Base-by-base conservation (phyloP, 2,797 vertebrate species). In the Acipenser transmontanus region DNA sequence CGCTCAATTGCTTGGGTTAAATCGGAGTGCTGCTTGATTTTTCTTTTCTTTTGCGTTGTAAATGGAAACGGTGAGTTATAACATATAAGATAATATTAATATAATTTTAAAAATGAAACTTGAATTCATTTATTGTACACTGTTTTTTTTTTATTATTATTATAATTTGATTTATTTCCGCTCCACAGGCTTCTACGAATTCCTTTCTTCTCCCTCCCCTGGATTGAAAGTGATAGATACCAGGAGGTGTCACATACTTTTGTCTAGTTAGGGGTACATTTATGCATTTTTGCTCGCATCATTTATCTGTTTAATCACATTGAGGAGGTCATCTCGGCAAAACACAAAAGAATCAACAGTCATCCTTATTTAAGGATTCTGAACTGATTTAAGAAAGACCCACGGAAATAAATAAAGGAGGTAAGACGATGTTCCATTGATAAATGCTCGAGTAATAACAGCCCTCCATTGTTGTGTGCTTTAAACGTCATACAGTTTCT, bases 241-340 rank as follows among this genome's bases (percentile, higher is more conserved):
- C 8, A 62, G 59, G 61, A 8, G 59, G 59, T 48, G 56, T 52
- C 60, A 62, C 50, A 50, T 51, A 50, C 68, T 64, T 47, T 34
- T 47, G 50, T 17, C 8, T 52, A 62, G 48, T 12, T 67, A 51
- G 59, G 8, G 59, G 64, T 13, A 65, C 66, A 62, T 54, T 54
- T n/a, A 54, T 9, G 5, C 52, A 4, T 34, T 34, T 34, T 34
- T 34, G 34, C 4, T 34, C 1, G 9, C 75, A 74, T 70, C 68
- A 63, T 64, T 34, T 72, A 67, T 50, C 72, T 74, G 66, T 68
- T 63, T 83, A 81, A 85, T 85, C 85, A 76, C 76, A 79, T 83
- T 78, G 74, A 76, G 79, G 75, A 82, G 81, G 82, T 86, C 81
- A 80, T 77, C 60, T 51, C 57, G 49, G 50, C 51, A 51, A 63